Evolutionary conservation across 1,140 invertebrate genomes (phyloP), one percentile per base, ranked within the genome.

Genomic region (Xylocopa sonorina): DNA sequence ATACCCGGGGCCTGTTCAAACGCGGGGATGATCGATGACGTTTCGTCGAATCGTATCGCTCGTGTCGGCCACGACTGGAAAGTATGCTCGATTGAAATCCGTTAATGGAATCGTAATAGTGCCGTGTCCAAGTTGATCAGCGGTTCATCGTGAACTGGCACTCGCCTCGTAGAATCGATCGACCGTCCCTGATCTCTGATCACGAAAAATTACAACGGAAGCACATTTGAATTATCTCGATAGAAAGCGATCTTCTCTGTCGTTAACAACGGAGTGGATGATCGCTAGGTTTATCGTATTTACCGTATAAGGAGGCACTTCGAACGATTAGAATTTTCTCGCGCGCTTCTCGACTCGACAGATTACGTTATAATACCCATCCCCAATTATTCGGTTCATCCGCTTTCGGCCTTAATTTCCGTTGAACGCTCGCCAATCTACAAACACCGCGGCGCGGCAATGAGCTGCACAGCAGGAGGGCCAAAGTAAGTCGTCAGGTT

Each of bases 401-500:
- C 21, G 3, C 16, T 2, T 4, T 12, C 10, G 10, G 0, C 12
- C 29, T 1, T 34, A 60, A 60, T 60, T 60, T 60, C 32, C 21
- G 14, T 12, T 18, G 16, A 67, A 50, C 41, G 41, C 0, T 34
- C 32, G 58, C 5, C 58, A n/a, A 38, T 62, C 58, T n/a, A 18
- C 9, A 3, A 62, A n/a, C 34, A n/a, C 58, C 21, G 41, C 34
- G n/a, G n/a, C 34, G 21, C 58, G 24, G 58, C 58, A 62, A 62
- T n/a, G 64, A 50, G 2, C 27, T 0, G 46, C 34, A 32, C 29
- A 32, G 21, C 63, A 27, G n/a, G n/a, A n/a, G n/a, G n/a, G n/a
- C n/a, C 12, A 24, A 46, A 43, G 38, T 74, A 74, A 83, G 64
- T 78, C 72, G 69, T 83, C 51, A 38, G 66, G 38, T 58, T 57